Conservation (phyloP, 2,888 invertebrate genomes). For the Andricus quercusramuli region DNA sequence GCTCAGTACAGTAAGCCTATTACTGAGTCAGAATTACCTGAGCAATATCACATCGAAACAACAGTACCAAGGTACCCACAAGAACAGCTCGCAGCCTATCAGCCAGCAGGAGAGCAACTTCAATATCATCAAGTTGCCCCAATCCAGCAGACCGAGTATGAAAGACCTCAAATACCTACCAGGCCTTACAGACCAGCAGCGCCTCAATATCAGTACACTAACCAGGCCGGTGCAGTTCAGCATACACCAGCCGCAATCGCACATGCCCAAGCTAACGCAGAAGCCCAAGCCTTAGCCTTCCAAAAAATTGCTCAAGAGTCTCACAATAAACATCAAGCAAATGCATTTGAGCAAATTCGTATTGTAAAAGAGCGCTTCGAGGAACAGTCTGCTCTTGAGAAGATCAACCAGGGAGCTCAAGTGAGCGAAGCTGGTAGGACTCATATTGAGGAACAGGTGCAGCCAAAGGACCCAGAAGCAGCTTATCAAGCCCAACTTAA, state of each 20-base stretch:
- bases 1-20: constrained; percentile 63
- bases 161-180: constrained; percentile 56
- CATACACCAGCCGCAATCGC: constrained; percentile 58
- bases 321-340: constrained; percentile 70
- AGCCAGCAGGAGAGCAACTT: constrained; percentile 48
- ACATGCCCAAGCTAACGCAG: constrained; percentile 71
- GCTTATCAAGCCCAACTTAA: constrained; percentile 72
- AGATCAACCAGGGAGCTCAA: constrained; percentile 71
- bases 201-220: constrained; percentile 64
- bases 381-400: constrained; percentile 73
- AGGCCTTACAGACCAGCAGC: constrained; percentile 62
- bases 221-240: constrained; percentile 50
- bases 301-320: constrained; percentile 73
- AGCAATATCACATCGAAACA: constrained; percentile 74
- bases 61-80: constrained; percentile 67
- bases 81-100: constrained; percentile 37
- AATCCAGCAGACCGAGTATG: constrained; percentile 62
- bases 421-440: constrained; percentile 74
- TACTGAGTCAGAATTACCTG: constrained; percentile 59
- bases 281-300: constrained; percentile 73
- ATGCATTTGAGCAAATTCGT: constrained; percentile 73
- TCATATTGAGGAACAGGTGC: constrained; percentile 67
- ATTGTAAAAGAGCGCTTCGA: constrained; percentile 68
- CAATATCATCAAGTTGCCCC: constrained; percentile 59
- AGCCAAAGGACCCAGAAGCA: constrained; percentile 70